Evolutionary conservation across 1,140 invertebrate species (phyloP).

Genomic region (Microplitis demolitor): DNA sequence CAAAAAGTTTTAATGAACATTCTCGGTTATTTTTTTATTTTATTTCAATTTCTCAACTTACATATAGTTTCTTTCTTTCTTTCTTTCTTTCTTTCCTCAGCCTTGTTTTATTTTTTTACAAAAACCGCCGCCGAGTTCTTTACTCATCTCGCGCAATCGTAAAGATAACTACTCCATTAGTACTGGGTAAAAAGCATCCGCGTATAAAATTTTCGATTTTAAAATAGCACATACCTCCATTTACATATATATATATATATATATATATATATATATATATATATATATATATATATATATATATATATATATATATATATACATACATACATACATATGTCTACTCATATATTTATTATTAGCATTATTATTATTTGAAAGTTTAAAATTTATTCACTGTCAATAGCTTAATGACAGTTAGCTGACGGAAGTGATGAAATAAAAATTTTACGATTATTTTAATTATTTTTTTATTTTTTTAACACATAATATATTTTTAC

Average conservation of each 20-base stretch:
- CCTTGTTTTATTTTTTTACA: too few species aligned
- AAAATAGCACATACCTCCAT: constrained; percentile 7
- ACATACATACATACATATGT: too few species aligned
- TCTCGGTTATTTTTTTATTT: background rate
- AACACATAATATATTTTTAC: too few species aligned
- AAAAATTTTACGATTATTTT: too few species aligned
- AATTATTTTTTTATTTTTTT: too few species aligned
- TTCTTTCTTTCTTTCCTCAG: background rate
- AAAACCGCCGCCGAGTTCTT: background rate
- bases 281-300: background rate
- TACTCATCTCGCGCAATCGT: constrained; percentile 22
- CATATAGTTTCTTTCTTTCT: background rate
- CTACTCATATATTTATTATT: too few species aligned
- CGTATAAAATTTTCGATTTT: constrained; percentile 12
- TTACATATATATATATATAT: background rate
- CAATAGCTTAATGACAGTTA: too few species aligned
- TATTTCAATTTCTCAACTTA: background rate
- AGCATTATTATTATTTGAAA: too few species aligned
- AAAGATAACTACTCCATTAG: constrained; percentile 33
- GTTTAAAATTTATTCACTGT: too few species aligned
- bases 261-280: too few species aligned
- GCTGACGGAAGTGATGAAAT: too few species aligned
- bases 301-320: background rate
- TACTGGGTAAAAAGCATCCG: constrained; percentile 19
- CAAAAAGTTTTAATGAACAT: background rate